Conservation (phyloP, 2,113 vertebrate genomes). For the Todiramphus chloris region DNA sequence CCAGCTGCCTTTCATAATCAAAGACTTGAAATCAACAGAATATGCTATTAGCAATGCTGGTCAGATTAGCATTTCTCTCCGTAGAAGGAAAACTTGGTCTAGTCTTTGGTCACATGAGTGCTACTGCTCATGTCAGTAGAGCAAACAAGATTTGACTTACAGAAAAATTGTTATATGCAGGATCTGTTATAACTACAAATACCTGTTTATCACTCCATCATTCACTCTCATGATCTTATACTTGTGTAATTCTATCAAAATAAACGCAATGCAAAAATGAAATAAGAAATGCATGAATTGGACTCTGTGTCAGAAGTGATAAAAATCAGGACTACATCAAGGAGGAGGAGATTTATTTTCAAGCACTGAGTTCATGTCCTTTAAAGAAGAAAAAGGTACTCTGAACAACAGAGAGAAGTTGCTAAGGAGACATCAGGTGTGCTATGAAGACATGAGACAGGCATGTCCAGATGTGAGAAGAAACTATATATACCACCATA, state of each 20-base stretch:
- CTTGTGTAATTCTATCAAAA: not conserved
- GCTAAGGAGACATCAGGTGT: not conserved
- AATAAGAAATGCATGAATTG: not conserved
- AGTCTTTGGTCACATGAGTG: not conserved
- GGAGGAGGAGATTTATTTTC: not conserved
- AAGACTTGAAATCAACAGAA: not conserved
- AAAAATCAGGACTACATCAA: not conserved
- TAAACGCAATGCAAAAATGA: not conserved
- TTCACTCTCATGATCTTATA: not conserved
- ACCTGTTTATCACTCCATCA: not conserved
- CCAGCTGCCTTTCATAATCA: not conserved
- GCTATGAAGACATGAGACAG: not conserved
- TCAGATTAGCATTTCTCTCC: not conserved
- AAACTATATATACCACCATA: fast-evolving
- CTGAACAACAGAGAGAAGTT: not conserved
- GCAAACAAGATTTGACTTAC: not conserved
- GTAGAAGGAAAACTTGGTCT: not conserved
- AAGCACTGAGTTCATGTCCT: not conserved
- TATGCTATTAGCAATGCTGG: not conserved
- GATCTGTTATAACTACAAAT: not conserved
- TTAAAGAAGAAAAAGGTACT: not conserved
- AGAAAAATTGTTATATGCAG: not conserved
- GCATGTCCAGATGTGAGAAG: not conserved
- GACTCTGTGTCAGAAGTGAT: not conserved
- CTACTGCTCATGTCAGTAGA: not conserved